These are phyloP conservation scores for Lasioglossum pauxillum DNA, from an alignment of 2,888 invertebrate genomes.

Conservation along the genomic window DNA sequence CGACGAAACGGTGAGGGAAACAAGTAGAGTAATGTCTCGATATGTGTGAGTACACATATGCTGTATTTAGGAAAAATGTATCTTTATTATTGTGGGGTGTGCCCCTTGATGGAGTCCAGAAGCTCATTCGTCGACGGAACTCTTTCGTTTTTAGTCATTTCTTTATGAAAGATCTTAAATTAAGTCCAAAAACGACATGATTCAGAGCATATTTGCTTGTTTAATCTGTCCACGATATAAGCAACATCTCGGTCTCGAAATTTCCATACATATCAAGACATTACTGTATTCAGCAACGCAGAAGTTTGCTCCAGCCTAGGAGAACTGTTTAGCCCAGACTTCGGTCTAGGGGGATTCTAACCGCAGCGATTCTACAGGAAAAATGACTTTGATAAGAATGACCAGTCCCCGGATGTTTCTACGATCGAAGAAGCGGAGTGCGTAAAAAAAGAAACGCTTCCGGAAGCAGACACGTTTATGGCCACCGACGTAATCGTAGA, in stretches of 20 bases:
- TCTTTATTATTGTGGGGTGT: not conserved
- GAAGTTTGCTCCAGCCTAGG: not conserved
- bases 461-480: not conserved
- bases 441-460: not conserved
- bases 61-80: not conserved
- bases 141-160: no score
- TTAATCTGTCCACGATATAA: not conserved
- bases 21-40: not conserved
- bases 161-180: not conserved
- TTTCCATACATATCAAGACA: not conserved
- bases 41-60: not conserved
- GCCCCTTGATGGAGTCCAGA: not conserved
- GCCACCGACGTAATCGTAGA: not conserved
- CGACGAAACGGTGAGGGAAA: constrained; percentile 48
- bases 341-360: not conserved
- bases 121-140: not conserved
- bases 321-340: no score
- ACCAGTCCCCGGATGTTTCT: not conserved
- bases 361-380: not conserved
- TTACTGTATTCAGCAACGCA: not conserved
- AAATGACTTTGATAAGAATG: not conserved
- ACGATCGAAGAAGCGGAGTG: not conserved
- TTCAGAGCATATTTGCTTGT: no score
- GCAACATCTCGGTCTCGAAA: not conserved
- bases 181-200: not conserved